Conservation (phyloP, 2,113 vertebrate genomes). For the Spermophilus dauricus region DNA sequence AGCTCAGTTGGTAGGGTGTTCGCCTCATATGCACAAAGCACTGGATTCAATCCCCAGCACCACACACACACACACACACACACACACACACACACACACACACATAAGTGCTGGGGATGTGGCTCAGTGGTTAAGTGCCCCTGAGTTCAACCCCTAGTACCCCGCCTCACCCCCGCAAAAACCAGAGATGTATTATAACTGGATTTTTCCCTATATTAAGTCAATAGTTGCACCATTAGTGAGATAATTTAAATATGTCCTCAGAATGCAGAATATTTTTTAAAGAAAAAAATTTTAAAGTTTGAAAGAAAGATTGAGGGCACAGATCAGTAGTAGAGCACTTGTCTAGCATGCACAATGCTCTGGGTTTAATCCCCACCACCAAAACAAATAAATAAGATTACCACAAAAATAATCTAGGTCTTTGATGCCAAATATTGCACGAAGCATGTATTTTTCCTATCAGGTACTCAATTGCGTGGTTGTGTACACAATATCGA, state of each 20-base stretch:
- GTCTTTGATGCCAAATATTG: background rate
- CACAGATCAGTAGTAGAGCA: too few relatives aligned
- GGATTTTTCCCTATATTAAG: background rate
- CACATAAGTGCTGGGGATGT: too few relatives aligned
- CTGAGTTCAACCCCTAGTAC: too few relatives aligned
- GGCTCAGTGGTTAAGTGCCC: too few relatives aligned
- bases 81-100: too few relatives aligned
- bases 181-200: conserved; percentile 25
- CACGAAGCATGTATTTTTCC: conserved; percentile 16
- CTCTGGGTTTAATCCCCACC: too few relatives aligned
- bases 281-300: background rate
- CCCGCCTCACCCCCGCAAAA: background rate
- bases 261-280: background rate
- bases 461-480: background rate
- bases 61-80: too few relatives aligned
- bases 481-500: background rate
- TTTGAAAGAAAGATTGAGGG: too few relatives aligned
- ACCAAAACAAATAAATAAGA: background rate
- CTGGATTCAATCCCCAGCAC: too few relatives aligned
- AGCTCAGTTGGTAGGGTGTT: too few relatives aligned
- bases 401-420: background rate
- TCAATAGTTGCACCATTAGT: background rate
- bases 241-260: background rate
- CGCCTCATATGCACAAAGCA: too few relatives aligned
- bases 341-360: too few relatives aligned